A percentile compares a stretch with the other conserved stretches of the same genome.
Conservation (phyloP, 2,113 vertebrate species). For the Carassius auratus region DNA sequence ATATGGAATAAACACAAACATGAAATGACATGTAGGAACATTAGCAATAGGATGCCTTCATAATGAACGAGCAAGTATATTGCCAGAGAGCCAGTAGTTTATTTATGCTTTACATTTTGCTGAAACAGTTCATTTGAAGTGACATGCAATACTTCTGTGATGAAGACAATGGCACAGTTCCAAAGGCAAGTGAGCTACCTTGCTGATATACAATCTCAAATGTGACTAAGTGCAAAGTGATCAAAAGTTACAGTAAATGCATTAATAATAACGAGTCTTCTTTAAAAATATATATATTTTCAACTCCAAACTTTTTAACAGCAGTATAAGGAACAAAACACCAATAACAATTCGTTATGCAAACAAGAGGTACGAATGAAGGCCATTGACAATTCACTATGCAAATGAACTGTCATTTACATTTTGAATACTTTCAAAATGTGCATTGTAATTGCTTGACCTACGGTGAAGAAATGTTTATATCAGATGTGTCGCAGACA, state of each 20-base stretch:
- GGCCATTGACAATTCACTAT: neutral
- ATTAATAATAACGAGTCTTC: neutral
- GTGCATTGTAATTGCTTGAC: neutral
- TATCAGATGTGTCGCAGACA: neutral
- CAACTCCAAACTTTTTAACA: neutral
- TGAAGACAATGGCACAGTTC: neutral
- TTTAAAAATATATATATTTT: neutral
- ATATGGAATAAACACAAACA: conserved; percentile 8
- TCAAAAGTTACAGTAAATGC: no score
- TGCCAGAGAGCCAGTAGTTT: neutral
- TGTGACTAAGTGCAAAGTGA: neutral
- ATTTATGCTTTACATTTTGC: neutral
- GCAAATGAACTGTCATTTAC: neutral
- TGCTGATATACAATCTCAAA: neutral
- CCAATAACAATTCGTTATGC: neutral
- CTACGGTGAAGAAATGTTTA: neutral
- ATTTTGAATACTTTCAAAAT: neutral
- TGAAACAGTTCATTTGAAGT: neutral
- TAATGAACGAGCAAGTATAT: neutral
- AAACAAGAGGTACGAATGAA: neutral
- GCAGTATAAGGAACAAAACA: neutral
- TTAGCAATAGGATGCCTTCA: neutral
- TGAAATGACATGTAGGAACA: neutral
- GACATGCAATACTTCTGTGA: neutral
- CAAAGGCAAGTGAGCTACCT: neutral